phyloP scores from a whole-genome alignment of 2,797 vertebrate genomes.

The Melanotaenia boesemani region DNA sequence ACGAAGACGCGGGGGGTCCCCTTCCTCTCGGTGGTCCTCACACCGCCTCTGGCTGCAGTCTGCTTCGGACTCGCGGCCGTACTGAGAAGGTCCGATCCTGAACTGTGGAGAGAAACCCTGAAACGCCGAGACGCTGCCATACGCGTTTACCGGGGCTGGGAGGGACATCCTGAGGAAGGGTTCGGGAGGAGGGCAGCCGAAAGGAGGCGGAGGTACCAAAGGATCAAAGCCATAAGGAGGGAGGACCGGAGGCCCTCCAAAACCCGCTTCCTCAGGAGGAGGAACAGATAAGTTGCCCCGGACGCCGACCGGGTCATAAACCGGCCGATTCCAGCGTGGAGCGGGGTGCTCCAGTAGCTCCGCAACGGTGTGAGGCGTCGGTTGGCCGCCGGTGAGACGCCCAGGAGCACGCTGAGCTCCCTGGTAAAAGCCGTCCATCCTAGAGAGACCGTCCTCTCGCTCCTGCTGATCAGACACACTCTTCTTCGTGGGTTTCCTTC shows the following conservation, averaged over 20 bases:
- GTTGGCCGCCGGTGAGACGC: not conserved
- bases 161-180: constrained; percentile 5
- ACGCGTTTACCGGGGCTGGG: constrained; percentile 1
- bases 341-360: constrained; percentile 3
- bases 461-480: no score
- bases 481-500: constrained; percentile 15
- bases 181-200: constrained; percentile 36
- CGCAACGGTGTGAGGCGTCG: not conserved
- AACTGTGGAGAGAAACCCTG: constrained; percentile 16
- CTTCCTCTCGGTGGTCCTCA: constrained; percentile 1
- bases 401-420: no score
- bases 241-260: constrained; percentile 8
- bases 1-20: not conserved
- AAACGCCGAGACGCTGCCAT: constrained; percentile 5
- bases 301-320: constrained; percentile 24
- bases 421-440: not conserved
- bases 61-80: constrained; percentile 12
- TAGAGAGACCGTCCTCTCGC: no score
- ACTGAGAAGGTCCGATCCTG: not conserved
- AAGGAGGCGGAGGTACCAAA: constrained; percentile 70
- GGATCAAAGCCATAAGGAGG: constrained; percentile 67
- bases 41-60: constrained; percentile 1
- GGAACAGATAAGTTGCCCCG: constrained; percentile 19
- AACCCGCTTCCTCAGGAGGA: constrained; percentile 7
- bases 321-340: constrained; percentile 18